Base-by-base conservation (phyloP, 2,113 vertebrate species). In the Ceyx margarethae region DNA sequence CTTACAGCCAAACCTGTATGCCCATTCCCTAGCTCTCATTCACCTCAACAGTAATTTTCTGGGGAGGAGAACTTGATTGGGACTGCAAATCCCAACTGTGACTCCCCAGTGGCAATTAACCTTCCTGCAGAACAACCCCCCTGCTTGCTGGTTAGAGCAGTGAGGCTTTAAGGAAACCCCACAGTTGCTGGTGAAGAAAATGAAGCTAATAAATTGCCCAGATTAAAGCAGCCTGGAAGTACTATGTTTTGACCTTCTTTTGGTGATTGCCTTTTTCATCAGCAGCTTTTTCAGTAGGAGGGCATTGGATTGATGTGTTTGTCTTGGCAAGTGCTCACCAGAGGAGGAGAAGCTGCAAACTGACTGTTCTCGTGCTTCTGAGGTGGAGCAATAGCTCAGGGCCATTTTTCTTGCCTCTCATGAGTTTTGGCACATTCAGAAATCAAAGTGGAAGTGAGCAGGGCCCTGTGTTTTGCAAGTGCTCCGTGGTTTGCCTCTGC, bases 181-280 rank as follows among this genome's bases (percentile, higher is more conserved):
- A 43, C 42, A 89, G 33, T 18, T 82, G 9, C 75, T 82, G 73
- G 26, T 35, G 62, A 69, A 91, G 78, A 91, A 94, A 92, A 93
- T 74, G 51, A 76, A 91, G 40, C 26, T 37, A 77, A 77, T 94
- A 91, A 94, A 87, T 87, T 82, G 58, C 17, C 48, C 3, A 3
- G 33, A 85, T 82, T 82, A 80, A 66, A 87, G 25, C 26, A 84
- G 64, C 23, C 60, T 67, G 25, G 48, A 67, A 71, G 16, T 77
- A 80, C 35, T 72, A 71, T 87, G 56, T 89, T 95, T 95, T 91
- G 84, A 91, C 91, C 84, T 93, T 94, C 94, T 95, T 95, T 92
- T 77, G 58, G 72, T 91, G 87, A 89, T 94, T 91, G 75, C 71
- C 54, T 85, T 93, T 95, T 79, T 46, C 54, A 66, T 90, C 83